phyloP scores from a whole-genome alignment of 2,888 invertebrate species.

The Parnassius glacialis region DNA sequence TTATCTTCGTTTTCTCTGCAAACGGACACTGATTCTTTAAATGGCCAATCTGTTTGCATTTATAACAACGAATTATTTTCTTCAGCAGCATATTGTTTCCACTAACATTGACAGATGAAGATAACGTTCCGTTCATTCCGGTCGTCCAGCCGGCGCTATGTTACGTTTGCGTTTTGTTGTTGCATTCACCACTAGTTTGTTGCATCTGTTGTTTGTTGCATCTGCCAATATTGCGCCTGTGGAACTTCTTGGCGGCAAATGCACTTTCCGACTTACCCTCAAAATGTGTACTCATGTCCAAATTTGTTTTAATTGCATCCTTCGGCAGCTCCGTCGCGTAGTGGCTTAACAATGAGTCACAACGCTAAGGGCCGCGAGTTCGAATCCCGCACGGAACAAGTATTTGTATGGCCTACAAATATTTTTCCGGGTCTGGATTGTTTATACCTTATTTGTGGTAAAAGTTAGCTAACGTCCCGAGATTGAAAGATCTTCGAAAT shows the following conservation, averaged over 20 bases:
- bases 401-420: too few species aligned
- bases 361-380: too few species aligned
- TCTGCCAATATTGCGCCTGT: neutral
- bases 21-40: neutral
- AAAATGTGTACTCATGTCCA: conserved; percentile 22
- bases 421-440: too few species aligned
- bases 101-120: neutral
- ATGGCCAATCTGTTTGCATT: neutral
- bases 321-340: too few species aligned
- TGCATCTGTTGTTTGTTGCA: too few species aligned
- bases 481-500: too few species aligned
- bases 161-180: neutral
- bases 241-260: conserved; percentile 11
- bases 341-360: too few species aligned
- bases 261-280: conserved; percentile 28
- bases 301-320: conserved; percentile 26
- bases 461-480: too few species aligned
- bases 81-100: neutral
- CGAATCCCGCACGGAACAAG: too few species aligned
- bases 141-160: conserved; percentile 5
- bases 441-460: too few species aligned
- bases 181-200: neutral
- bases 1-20: neutral
- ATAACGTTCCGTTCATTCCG: neutral
- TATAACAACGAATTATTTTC: conserved; percentile 2